Evolutionary conservation across 2,797 vertebrate genomes (phyloP).

Genomic region (Mus minutoides): DNA sequence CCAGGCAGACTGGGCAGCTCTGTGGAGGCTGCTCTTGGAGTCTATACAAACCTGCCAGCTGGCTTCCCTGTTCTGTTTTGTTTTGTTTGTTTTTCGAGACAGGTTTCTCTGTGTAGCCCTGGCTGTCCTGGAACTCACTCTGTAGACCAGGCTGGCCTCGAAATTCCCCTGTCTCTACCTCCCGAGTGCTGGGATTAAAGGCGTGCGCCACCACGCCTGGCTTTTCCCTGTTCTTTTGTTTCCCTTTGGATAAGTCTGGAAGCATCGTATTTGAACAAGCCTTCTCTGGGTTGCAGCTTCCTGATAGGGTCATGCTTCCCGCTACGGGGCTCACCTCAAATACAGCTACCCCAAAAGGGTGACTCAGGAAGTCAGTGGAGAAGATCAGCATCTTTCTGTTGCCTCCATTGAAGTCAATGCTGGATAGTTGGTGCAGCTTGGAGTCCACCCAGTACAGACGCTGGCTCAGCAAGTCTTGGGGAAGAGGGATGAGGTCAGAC

Average conservation of each 20-base stretch:
- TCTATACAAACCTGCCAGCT: not conserved
- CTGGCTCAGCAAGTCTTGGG: slow-evolving; percentile 94
- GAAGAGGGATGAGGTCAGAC: not conserved
- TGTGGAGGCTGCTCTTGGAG: not conserved
- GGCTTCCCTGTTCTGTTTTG: not conserved
- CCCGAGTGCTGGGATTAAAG: no score
- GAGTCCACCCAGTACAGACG: slow-evolving; percentile 99
- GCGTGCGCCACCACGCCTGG: no score
- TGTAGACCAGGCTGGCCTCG: no score
- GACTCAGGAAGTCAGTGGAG: slow-evolving; percentile 93
- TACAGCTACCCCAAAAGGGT: slow-evolving; percentile 96
- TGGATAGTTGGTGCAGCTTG: slow-evolving; percentile 97
- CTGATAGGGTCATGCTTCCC: not conserved
- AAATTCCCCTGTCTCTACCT: no score
- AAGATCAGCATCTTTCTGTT: slow-evolving; percentile 96
- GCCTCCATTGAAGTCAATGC: slow-evolving; percentile 95
- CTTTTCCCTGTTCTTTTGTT: not conserved
- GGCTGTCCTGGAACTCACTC: no score
- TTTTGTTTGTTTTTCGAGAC: no score
- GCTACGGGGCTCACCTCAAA: slow-evolving; percentile 92
- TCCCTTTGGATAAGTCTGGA: not conserved
- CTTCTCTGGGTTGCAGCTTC: slow-evolving; percentile 12
- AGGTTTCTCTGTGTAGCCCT: no score
- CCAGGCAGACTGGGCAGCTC: not conserved
- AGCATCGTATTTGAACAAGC: not conserved